phyloP scores from a whole-genome alignment of 2,797 vertebrate genomes.

The Crypturellus tataupa region DNA sequence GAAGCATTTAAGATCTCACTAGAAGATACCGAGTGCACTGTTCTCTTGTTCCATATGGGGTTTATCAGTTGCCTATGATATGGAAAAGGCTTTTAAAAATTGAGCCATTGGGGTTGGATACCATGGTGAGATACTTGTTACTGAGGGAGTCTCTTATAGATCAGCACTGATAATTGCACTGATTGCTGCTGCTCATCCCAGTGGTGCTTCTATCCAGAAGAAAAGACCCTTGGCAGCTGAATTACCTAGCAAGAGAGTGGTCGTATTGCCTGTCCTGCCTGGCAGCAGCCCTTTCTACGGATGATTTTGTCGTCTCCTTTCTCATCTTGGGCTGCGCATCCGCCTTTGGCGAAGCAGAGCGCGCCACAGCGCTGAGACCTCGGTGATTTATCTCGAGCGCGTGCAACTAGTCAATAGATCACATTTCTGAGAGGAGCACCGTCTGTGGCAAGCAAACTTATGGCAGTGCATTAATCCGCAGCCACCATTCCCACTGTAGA shows the following conservation, averaged over 20 bases:
- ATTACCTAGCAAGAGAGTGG: slow-evolving; percentile 38
- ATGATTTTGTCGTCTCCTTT: neutral
- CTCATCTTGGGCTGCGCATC: neutral
- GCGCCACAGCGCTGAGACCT: accelerated
- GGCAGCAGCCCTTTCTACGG: neutral
- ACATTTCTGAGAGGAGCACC: slow-evolving; percentile 28
- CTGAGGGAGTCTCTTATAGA: neutral
- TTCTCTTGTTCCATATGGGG: neutral
- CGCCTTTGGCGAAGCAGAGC: neutral
- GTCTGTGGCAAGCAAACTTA: slow-evolving; percentile 59
- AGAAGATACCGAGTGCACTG: neutral
- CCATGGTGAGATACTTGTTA: neutral
- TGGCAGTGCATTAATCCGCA: slow-evolving; percentile 48
- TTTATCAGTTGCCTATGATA: neutral
- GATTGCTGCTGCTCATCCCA: slow-evolving; percentile 4
- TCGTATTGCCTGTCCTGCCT: neutral
- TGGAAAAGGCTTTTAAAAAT: neutral
- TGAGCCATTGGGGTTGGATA: neutral
- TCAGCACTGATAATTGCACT: neutral
- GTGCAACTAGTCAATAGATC: slow-evolving; percentile 60
- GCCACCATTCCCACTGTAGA: slow-evolving; percentile 45
- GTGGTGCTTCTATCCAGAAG: slow-evolving; percentile 41
- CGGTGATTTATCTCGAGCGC: slow-evolving; percentile 41
- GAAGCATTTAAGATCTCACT: slow-evolving; percentile 23
- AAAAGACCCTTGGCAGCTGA: slow-evolving; percentile 7